A percentile compares a stretch with the other conserved stretches of the same genome.
These are phyloP conservation scores for Cheilosia scutellata DNA, from an alignment of 2,888 invertebrate species.

Conservation along the genomic window DNA sequence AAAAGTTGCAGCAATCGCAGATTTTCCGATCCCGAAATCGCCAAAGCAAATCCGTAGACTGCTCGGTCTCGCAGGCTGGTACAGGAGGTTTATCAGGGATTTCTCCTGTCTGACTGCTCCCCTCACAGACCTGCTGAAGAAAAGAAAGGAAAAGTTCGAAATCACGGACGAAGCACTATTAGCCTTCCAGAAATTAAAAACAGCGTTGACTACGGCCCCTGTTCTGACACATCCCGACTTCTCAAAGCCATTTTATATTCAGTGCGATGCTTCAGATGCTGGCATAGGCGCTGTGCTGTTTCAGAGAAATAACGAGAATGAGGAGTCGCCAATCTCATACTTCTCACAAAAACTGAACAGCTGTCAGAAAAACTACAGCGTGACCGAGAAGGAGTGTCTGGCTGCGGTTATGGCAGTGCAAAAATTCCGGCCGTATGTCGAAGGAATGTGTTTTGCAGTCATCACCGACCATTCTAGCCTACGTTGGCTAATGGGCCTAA, in stretches of 20 bases:
- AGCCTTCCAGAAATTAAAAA: conserved; percentile 56
- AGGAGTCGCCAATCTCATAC: neutral
- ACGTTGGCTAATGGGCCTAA: too few relatives aligned
- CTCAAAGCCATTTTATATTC: conserved; percentile 1
- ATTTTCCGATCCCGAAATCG: neutral
- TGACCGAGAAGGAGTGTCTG: too few relatives aligned
- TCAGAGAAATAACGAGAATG: neutral
- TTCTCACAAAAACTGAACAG: neutral
- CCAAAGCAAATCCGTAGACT: too few relatives aligned
- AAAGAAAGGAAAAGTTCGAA: conserved; percentile 26
- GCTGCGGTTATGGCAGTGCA: too few relatives aligned
- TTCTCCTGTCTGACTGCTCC: too few relatives aligned
- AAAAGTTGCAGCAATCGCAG: too few relatives aligned
- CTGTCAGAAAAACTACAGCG: neutral
- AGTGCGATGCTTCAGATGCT: conserved; percentile 51
- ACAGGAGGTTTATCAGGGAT: neutral
- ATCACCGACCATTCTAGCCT: too few relatives aligned
- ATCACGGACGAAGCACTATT: conserved; percentile 28
- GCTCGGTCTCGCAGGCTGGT: neutral
- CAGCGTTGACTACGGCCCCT: conserved; percentile 49
- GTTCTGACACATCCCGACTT: conserved; percentile 62
- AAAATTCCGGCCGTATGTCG: too few relatives aligned
- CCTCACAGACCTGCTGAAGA: too few relatives aligned
- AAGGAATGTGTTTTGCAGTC: too few relatives aligned
- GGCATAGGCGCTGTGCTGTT: neutral